phyloP scores from a whole-genome alignment of 2,797 vertebrate genomes.

The Allenopithecus nigroviridis region DNA sequence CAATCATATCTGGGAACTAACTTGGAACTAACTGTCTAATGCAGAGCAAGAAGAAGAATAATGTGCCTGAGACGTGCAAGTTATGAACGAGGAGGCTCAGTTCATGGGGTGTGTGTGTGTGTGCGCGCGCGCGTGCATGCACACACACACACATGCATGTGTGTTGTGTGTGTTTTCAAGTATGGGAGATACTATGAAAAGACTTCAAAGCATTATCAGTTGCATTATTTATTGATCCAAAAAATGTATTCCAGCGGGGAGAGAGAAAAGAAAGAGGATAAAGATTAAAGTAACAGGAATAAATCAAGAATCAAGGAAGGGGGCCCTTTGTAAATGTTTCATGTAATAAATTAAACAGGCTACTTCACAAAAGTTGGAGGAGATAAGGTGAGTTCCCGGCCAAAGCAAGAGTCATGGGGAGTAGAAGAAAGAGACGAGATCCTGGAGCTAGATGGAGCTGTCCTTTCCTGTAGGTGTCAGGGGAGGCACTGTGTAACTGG shows the following conservation, averaged over 20 bases:
- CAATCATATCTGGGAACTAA: background rate
- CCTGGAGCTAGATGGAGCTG: background rate
- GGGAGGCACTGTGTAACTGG: constrained; percentile 47
- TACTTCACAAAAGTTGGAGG: background rate
- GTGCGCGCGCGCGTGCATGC: no score
- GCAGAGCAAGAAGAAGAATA: constrained; percentile 56
- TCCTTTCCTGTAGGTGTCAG: constrained; percentile 72
- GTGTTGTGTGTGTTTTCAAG: background rate
- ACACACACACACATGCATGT: background rate
- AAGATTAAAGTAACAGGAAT: constrained; percentile 73
- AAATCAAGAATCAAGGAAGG: constrained; percentile 26
- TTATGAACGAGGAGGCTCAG: constrained; percentile 66
- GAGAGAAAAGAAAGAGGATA: constrained; percentile 58
- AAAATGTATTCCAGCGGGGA: constrained; percentile 62
- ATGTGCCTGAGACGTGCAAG: constrained; percentile 30
- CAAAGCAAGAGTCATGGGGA: background rate
- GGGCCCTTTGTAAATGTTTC: constrained; percentile 26
- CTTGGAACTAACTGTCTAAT: background rate
- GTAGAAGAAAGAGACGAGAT: background rate
- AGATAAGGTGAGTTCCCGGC: background rate
- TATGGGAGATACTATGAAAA: constrained; percentile 43
- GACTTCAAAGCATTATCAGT: constrained; percentile 72
- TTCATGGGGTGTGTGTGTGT: background rate
- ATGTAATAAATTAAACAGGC: constrained; percentile 29
- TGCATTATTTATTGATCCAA: constrained; percentile 56